These are phyloP conservation scores for Tonatia bakeri DNA, from an alignment of 2,113 vertebrate species.

Conservation along the genomic window DNA sequence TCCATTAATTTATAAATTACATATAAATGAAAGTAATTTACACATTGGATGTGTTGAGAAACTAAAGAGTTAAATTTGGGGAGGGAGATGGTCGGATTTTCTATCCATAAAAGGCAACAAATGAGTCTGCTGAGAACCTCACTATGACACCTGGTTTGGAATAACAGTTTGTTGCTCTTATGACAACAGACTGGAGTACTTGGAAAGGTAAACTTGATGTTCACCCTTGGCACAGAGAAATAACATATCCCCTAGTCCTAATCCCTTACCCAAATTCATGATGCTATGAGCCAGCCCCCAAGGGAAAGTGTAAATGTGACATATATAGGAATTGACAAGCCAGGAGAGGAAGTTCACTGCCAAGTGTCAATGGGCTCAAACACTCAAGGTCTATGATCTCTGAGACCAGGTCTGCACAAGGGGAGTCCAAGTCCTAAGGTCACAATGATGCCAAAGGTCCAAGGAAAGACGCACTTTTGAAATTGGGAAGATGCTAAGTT, in stretches of 20 bases:
- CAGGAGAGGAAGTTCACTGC: background rate
- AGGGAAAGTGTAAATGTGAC: background rate
- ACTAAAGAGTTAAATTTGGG: background rate
- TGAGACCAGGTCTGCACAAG: background rate
- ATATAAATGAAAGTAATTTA: background rate
- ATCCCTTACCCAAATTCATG: background rate
- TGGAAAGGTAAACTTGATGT: background rate
- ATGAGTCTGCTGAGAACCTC: background rate
- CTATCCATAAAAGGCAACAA: background rate
- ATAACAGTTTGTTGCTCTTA: background rate
- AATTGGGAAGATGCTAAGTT: background rate
- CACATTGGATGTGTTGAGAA: background rate
- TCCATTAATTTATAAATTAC: background rate
- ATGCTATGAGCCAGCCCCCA: background rate
- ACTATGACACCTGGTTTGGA: background rate
- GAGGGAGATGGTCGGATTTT: background rate
- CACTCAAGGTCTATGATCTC: background rate
- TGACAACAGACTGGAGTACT: background rate
- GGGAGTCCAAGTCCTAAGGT: background rate
- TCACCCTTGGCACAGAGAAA: background rate
- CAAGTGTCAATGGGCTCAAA: background rate
- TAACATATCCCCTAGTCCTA: background rate
- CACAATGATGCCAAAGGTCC: background rate
- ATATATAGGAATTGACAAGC: background rate
- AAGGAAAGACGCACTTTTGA: background rate